phyloP scores from a whole-genome alignment of 2,888 invertebrate species.

The Noctua janthina region DNA sequence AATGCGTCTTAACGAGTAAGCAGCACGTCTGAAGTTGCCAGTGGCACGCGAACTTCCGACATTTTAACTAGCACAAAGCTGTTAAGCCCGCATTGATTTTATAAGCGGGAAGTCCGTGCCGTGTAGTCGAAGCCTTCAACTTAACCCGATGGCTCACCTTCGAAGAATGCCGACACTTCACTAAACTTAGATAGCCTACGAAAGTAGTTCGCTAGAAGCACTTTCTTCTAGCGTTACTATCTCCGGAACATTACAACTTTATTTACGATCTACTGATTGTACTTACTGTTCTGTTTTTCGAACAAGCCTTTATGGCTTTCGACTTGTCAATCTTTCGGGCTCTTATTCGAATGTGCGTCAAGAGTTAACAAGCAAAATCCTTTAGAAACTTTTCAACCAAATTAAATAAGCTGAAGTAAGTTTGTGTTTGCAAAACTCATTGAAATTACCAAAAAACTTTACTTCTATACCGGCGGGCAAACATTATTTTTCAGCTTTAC shows the following conservation, averaged over 20 bases:
- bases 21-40: conserved; percentile 68
- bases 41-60: conserved; percentile 78
- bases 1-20: conserved; percentile 67
- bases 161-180: conserved; percentile 69
- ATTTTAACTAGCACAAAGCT: conserved; percentile 81
- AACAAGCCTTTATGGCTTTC: conserved; percentile 46
- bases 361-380: conserved; percentile 64
- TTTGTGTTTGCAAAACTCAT: conserved; percentile 59
- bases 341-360: conserved; percentile 50
- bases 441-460: conserved; percentile 63
- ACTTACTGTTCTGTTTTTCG: conserved; percentile 62
- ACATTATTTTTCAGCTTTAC: conserved; percentile 53
- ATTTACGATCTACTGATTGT: conserved; percentile 71
- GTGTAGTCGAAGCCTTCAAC: conserved; percentile 72
- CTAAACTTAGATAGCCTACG: conserved; percentile 81
- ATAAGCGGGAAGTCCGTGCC: conserved; percentile 72
- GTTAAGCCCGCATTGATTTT: conserved; percentile 83
- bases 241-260: conserved; percentile 72
- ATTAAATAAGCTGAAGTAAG: conserved; percentile 62
- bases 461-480: conserved; percentile 43
- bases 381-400: conserved; percentile 58
- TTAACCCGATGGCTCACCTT: conserved; percentile 74
- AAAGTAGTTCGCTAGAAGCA: conserved; percentile 78
- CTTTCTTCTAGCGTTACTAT: conserved; percentile 72
- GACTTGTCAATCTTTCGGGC: conserved; percentile 27